phyloP scores from a whole-genome alignment of 2,888 invertebrate genomes.

The Heterodera filipjevi region DNA sequence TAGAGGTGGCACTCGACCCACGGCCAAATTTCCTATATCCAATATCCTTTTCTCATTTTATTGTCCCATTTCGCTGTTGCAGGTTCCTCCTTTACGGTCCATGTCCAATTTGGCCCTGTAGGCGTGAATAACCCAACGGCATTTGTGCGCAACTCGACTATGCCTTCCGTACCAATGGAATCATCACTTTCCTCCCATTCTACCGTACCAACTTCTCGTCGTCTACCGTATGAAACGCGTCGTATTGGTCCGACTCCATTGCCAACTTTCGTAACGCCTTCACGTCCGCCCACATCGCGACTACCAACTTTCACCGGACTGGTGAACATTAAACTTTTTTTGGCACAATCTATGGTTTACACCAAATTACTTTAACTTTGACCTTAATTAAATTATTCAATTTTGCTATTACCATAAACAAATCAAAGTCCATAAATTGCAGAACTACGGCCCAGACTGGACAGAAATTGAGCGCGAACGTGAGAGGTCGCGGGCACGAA shows the following conservation, averaged over 20 bases:
- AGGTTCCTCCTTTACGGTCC: slow-evolving; percentile 38
- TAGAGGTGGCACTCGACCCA: no score
- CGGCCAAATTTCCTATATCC: no score
- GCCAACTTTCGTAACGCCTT: slow-evolving; percentile 58
- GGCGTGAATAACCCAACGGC: slow-evolving; percentile 54
- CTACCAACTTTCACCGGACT: slow-evolving; percentile 32
- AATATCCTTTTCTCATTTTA: neutral
- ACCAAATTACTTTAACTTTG: no score
- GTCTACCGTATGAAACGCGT: slow-evolving; percentile 34
- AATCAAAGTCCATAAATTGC: neutral
- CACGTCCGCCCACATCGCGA: slow-evolving; percentile 35
- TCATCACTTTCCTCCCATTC: neutral
- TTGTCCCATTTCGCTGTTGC: neutral
- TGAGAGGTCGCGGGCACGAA: slow-evolving; percentile 2
- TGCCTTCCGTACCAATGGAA: neutral
- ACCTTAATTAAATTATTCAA: no score
- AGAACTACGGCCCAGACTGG: slow-evolving; percentile 39
- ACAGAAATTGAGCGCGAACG: neutral
- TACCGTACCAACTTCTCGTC: slow-evolving; percentile 27
- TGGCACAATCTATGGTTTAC: no score
- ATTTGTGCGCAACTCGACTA: slow-evolving; percentile 39
- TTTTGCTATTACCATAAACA: neutral
- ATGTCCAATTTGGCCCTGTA: slow-evolving; percentile 60
- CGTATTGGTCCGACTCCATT: slow-evolving; percentile 48
- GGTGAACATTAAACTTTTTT: slow-evolving; percentile 8